Percentiles rank a stretch among this genome's conserved stretches.
Evolutionary conservation across 35 echinoderm and acorn worm species (phyloP).

Genomic region (Anneissia japonica): DNA sequence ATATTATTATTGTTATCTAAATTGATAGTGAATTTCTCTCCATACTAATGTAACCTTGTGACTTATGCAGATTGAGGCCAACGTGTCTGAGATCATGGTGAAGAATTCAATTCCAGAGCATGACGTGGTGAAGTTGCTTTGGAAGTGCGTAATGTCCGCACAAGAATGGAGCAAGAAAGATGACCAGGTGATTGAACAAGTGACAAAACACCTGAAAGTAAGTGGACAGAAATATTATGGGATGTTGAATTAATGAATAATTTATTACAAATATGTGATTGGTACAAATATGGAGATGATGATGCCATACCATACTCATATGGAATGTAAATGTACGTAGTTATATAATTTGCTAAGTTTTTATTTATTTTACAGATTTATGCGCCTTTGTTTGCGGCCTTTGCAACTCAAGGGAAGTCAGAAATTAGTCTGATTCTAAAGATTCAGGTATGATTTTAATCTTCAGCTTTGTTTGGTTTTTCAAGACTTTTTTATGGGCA

Average conservation of each 20-base stretch:
- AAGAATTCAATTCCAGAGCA: neutral
- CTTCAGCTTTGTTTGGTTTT: no score
- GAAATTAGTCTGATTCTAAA: conserved; percentile 58
- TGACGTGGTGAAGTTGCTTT: conserved; percentile 22
- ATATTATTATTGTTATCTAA: no score
- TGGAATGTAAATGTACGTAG: neutral
- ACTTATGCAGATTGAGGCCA: neutral
- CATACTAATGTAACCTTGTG: no score
- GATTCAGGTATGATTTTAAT: conserved; percentile 43
- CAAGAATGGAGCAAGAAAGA: conserved; percentile 86
- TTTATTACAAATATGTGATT: no score
- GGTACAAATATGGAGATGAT: no score
- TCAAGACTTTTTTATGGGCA: neutral
- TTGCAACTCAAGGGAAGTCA: conserved; percentile 64
- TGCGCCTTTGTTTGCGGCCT: conserved; percentile 40
- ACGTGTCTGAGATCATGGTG: neutral
- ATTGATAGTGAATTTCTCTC: no score
- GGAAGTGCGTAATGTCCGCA: conserved; percentile 63
- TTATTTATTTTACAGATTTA: conserved; percentile 31
- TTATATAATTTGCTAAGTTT: neutral
- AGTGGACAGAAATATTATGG: neutral
- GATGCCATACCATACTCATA: neutral
- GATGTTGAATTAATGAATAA: no score
- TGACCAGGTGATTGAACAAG: conserved; percentile 55
- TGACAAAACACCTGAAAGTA: conserved; percentile 54